A percentile compares a stretch with the other conserved stretches of the same genome.
phyloP scores from a whole-genome alignment of 2,888 invertebrate genomes.

The Arrhopalites spinosus region DNA sequence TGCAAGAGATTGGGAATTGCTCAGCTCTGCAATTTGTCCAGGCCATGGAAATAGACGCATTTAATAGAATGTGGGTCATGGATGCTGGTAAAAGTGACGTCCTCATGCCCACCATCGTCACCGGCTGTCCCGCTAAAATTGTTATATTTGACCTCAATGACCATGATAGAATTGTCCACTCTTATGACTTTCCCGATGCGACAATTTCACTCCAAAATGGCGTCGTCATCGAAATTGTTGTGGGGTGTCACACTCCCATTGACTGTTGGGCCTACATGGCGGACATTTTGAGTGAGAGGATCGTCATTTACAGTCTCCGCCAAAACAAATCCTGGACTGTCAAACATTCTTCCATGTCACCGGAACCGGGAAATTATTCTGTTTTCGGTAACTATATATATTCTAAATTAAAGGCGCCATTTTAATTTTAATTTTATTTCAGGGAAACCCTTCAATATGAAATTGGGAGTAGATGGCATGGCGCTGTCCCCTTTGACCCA shows the following conservation, averaged over 20 bases:
- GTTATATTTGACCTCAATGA: slow-evolving; percentile 70
- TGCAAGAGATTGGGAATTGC: slow-evolving; percentile 62
- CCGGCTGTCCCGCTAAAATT: slow-evolving; percentile 69
- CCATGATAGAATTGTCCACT: slow-evolving; percentile 65
- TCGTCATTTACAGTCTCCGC: slow-evolving; percentile 71
- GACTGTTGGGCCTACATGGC: slow-evolving; percentile 73
- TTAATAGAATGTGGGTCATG: slow-evolving; percentile 71
- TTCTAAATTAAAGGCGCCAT: no score
- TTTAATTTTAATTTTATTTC: no score
- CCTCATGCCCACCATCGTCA: slow-evolving; percentile 61
- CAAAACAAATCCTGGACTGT: slow-evolving; percentile 73
- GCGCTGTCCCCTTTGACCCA: no score
- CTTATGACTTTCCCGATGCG: slow-evolving; percentile 68
- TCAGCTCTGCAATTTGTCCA: slow-evolving; percentile 74
- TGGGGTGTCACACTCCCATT: slow-evolving; percentile 64
- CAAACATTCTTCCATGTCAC: slow-evolving; percentile 69
- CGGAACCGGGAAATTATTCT: slow-evolving; percentile 65
- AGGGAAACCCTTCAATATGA: no score
- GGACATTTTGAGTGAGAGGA: slow-evolving; percentile 65
- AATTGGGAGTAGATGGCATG: no score
- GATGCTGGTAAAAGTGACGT: slow-evolving; percentile 72
- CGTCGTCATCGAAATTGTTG: slow-evolving; percentile 73
- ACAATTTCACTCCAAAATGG: slow-evolving; percentile 66
- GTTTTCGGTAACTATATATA: no score
- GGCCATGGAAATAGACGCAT: slow-evolving; percentile 73